Evolutionary conservation across 1,140 invertebrate species (phyloP).

Genomic region (Linepithema humile): DNA sequence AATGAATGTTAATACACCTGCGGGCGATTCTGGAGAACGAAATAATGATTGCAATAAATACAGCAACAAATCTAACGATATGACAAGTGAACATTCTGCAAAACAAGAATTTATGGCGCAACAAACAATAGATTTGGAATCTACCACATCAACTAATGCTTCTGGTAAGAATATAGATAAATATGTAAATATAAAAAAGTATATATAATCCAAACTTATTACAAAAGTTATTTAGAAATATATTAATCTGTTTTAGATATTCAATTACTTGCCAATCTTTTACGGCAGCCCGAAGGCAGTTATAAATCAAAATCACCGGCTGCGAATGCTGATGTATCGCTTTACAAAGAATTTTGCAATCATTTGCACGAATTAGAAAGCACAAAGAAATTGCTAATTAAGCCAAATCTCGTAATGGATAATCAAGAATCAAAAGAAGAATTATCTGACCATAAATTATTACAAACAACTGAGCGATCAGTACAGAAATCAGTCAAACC

Average conservation of each 20-base stretch:
- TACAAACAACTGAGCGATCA: conserved; percentile 31
- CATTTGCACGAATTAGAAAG: conserved; percentile 19
- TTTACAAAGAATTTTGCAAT: conserved; percentile 60
- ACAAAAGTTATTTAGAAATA: background rate
- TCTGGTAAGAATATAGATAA: background rate
- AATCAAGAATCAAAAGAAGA: conserved; percentile 10
- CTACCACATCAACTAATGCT: background rate
- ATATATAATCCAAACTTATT: background rate
- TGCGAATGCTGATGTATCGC: background rate
- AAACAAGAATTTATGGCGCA: background rate
- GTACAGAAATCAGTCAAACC: conserved; percentile 28
- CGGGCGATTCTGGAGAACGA: background rate
- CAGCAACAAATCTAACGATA: background rate
- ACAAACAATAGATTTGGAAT: background rate
- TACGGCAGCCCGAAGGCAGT: background rate
- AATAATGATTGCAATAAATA: background rate
- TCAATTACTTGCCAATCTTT: conserved; percentile 19
- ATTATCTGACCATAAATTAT: background rate
- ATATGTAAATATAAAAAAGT: background rate
- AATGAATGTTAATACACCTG: background rate
- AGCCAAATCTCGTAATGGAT: conserved; percentile 36
- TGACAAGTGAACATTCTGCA: background rate
- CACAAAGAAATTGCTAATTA: conserved; percentile 48
- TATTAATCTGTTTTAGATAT: conserved; percentile 40
- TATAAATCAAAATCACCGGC: background rate